Evolutionary conservation across 2,888 invertebrate species (phyloP).

Genomic region (Lomographa bimaculata): DNA sequence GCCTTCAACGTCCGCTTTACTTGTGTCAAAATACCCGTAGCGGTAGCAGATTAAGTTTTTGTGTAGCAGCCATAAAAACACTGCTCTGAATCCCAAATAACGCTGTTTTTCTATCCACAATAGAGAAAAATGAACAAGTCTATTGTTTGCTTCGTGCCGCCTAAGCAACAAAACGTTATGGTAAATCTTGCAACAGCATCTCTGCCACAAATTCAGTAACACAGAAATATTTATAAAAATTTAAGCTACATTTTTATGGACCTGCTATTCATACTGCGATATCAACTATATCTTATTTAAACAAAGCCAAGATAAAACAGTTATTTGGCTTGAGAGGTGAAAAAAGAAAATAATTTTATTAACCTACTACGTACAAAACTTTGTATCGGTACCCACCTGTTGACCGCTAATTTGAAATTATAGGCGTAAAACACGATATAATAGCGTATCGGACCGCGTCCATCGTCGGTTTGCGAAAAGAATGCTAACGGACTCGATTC

Average conservation of each 20-base stretch:
- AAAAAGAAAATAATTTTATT: conserved; percentile 31
- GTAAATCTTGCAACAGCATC: conserved; percentile 21
- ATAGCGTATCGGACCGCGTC: conserved; percentile 55
- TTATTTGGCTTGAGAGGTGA: conserved; percentile 31
- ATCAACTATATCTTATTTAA: conserved; percentile 5
- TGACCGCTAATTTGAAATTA: conserved; percentile 64
- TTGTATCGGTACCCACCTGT: conserved; percentile 44
- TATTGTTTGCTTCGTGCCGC: conserved; percentile 12
- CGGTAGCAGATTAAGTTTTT: conserved; percentile 24
- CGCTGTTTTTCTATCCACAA: conserved; percentile 18
- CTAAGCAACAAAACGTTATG: conserved; percentile 12
- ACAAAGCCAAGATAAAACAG: conserved; percentile 4
- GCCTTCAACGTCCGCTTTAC: neutral
- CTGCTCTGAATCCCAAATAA: conserved; percentile 12
- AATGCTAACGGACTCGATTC: conserved; percentile 66
- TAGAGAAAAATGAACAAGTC: conserved; percentile 8
- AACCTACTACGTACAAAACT: conserved; percentile 44
- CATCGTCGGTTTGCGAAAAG: conserved; percentile 61
- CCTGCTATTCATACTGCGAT: too few species aligned
- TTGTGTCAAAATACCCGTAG: conserved; percentile 19
- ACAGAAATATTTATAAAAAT: conserved; percentile 2
- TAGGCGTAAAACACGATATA: conserved; percentile 63
- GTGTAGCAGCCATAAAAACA: conserved; percentile 10
- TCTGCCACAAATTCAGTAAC: conserved; percentile 19
- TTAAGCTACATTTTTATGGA: too few species aligned